Evolutionary conservation across 2,888 invertebrate species (phyloP), one percentile per base, ranked within the genome.

Genomic region (Lomographa bimaculata): DNA sequence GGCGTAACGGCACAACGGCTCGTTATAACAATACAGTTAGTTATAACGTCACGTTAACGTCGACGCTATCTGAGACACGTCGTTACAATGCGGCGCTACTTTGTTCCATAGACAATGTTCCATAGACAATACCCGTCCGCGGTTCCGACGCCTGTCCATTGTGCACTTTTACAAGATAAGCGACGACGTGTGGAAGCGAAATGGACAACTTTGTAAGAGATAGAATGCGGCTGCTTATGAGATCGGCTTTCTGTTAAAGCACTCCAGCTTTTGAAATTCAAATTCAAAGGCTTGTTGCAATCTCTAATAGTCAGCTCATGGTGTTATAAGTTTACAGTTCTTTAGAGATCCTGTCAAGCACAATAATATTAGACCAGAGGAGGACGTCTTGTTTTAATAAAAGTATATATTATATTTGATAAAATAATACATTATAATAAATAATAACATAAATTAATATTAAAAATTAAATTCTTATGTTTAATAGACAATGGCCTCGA

Each of bases 71-170:
- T 67, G 59, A 50, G 61, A 59, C 51, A 51, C 54, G 59, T 55
- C 56, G 41, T 35, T 44, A 48, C 48, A 51, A 53, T 42, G 28
- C 23, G 14, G 30, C 16, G 32, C 30, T 29, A 53, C 50, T 46
- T 39, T 45, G 40, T 45, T 6, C 8, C 24, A 29, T 37, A 46
- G 45, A 52, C 47, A 48, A 50, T 46, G 47, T 37, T 5, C 23
- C 52, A 57, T 44, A 64, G 55, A 71, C 70, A 70, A 69, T 57
- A 51, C 56, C 43, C 62, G 54, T 68, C 69, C 62, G 57, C 45
- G 42, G 57, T 49, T 46, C 54, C 55, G 58, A 39, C 61, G 48
- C 43, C 41, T 45, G 42, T 14, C 44, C 53, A 35, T 50, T 54
- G 54, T 54, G 50, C 48, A 46, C 46, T 32, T 24, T 28, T 43